These are phyloP conservation scores for Desoria tigrina DNA, from an alignment of 2,888 invertebrate species.

Conservation along the genomic window DNA sequence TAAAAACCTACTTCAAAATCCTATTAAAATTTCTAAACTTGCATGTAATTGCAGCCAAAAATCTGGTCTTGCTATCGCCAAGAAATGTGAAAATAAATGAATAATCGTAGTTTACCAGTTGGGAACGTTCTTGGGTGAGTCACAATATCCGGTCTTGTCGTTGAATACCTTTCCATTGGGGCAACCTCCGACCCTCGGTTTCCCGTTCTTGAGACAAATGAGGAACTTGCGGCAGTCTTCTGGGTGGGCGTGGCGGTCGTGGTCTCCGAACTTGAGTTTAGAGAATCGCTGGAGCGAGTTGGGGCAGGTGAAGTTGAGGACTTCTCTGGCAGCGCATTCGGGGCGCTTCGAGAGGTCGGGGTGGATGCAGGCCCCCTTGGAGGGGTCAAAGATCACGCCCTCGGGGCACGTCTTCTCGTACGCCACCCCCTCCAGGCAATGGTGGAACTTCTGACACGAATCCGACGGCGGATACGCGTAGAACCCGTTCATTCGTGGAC, in stretches of 20 bases:
- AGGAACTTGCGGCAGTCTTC: conserved; percentile 66
- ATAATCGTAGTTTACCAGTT: no score
- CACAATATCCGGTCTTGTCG: conserved; percentile 70
- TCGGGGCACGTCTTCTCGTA: conserved; percentile 55
- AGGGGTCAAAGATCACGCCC: conserved; percentile 55
- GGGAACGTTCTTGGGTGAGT: conserved; percentile 74
- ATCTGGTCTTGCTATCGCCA: no score
- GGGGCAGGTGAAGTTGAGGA: conserved; percentile 51
- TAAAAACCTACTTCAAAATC: no score
- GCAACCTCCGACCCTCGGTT: conserved; percentile 74
- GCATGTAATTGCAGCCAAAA: neutral
- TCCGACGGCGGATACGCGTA: conserved; percentile 49
- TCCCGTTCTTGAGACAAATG: conserved; percentile 70
- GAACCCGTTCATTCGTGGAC: conserved; percentile 52
- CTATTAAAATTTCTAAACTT: no score
- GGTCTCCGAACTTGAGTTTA: conserved; percentile 52
- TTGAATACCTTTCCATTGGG: conserved; percentile 77
- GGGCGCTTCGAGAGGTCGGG: conserved; percentile 34
- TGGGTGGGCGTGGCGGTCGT: conserved; percentile 52
- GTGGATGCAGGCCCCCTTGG: conserved; percentile 53
- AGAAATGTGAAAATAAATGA: conserved; percentile 52
- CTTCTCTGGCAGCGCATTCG: conserved; percentile 48
- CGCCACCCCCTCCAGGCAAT: conserved; percentile 46
- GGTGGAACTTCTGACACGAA: conserved; percentile 55
- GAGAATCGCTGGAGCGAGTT: conserved; percentile 46